These are phyloP conservation scores for Oryzias melastigma DNA, from an alignment of 2,113 vertebrate genomes.

Conservation along the genomic window DNA sequence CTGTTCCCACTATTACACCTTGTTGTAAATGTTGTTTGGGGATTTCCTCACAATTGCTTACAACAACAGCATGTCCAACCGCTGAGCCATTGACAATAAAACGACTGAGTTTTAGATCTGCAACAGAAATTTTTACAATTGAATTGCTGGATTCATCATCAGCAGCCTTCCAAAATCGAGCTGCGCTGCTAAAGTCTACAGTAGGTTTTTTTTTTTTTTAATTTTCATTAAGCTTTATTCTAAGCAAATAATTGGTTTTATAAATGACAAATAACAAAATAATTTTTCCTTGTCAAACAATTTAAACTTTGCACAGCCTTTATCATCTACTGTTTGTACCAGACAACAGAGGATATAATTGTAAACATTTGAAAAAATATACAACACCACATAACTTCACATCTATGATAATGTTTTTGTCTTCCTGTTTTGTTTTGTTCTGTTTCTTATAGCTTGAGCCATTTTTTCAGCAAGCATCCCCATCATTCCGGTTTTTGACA, in stretches of 20 bases:
- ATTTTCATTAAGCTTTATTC: too few relatives aligned
- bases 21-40: too few relatives aligned
- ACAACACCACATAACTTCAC: too few relatives aligned
- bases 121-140: neutral
- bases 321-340: too few relatives aligned
- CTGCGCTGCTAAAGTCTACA: fast-evolving
- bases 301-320: too few relatives aligned
- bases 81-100: neutral
- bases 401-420: neutral
- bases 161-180: neutral
- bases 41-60: too few relatives aligned
- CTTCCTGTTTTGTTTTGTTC: neutral
- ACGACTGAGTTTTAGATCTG: slow-evolving; percentile 12
- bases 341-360: too few relatives aligned
- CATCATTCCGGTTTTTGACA: slow-evolving; percentile 4
- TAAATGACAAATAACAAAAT: too few relatives aligned
- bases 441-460: slow-evolving; percentile 21
- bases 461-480: neutral
- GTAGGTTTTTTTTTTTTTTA: slow-evolving; percentile 14
- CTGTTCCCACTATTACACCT: neutral
- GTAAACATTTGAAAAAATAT: too few relatives aligned
- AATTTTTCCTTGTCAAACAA: too few relatives aligned
- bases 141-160: neutral
- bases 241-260: too few relatives aligned
- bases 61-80: neutral